Evolutionary conservation across 2,888 invertebrate genomes (phyloP), one percentile per base, ranked within the genome.

Genomic region (Polydrusus tereticollis): DNA sequence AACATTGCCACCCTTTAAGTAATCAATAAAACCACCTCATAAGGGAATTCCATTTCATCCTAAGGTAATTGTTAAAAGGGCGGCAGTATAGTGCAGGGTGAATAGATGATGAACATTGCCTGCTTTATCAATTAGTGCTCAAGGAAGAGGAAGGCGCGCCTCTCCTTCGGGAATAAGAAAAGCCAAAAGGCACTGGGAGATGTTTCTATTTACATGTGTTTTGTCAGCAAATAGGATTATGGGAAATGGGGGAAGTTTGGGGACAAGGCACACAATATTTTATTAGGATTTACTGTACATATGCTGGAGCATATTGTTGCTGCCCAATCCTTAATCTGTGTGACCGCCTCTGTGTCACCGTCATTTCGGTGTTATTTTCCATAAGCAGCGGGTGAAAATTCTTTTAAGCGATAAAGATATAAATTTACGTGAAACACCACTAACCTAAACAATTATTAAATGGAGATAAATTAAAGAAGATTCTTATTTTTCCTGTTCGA

Each of bases 71-170:
- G 58, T 38, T 58, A 58, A 57, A 58, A 57, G 58, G 38, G 20
- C 38, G 38, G 58, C 58, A 58, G 16, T 47, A 47, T 41, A 41
- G 8, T 62, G 45, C 16, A 29, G 65, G 41, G 55, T 65, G 65
- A 65, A 65, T 65, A 65, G 55, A 14, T 55, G 41, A 65, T 65
- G 65, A 65, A 55, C 65, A 65, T 16, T 55, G 14, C 41, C 55
- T 55, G 55, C 65, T 47, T 65, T 65, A 65, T 65, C 36, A 65
- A 65, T 65, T 65, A 65, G 57, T 26, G 26, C 29, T 18, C 14
- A 36, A 57, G 38, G n/a, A 38, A 58, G 21, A 47, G 58, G 58
- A 58, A 38, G 58, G 33, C 38, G 21, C 8, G 8, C 3, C 18
- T 23, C 5, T 21, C 65, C 65, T 16, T 23, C 8, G 38, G 41